These are phyloP conservation scores for Anguilla megastoma DNA, from an alignment of 2,797 vertebrate species.

Conservation along the genomic window DNA sequence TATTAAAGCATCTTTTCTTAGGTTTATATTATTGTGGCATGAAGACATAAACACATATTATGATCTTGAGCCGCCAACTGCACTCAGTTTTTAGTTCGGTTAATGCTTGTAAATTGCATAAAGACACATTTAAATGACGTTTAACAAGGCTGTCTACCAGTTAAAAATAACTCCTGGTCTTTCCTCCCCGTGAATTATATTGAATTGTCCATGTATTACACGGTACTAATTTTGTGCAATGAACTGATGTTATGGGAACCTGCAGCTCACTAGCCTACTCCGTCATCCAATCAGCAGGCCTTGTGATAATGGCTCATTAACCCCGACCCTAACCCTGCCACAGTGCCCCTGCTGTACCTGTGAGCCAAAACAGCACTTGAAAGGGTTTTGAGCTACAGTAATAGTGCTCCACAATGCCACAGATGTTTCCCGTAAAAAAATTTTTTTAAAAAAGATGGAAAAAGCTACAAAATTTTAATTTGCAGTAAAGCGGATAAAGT, in stretches of 20 bases:
- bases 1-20: not conserved
- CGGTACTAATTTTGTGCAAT: not conserved
- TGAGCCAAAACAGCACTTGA: constrained; percentile 55
- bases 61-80: not conserved
- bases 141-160: not conserved
- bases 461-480: constrained; percentile 84
- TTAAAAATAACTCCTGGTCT: not conserved
- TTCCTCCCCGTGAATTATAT: not conserved
- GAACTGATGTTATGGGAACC: not conserved
- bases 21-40: not conserved
- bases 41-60: not conserved
- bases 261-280: not conserved
- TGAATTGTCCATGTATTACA: not conserved
- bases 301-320: constrained; percentile 77
- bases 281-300: constrained; percentile 56
- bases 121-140: not conserved
- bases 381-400: constrained; percentile 64
- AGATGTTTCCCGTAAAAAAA: constrained; percentile 79
- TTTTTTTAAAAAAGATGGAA: constrained; percentile 64
- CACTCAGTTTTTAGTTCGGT: not conserved
- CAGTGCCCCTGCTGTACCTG: constrained; percentile 60
- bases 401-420: constrained; percentile 64
- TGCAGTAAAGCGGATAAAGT: constrained; percentile 77
- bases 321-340: constrained; percentile 44
- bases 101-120: not conserved